Base-by-base conservation (phyloP, 30 jellyfish, hydroid and myxozoan genomes). In the Aurelia sp. region DNA sequence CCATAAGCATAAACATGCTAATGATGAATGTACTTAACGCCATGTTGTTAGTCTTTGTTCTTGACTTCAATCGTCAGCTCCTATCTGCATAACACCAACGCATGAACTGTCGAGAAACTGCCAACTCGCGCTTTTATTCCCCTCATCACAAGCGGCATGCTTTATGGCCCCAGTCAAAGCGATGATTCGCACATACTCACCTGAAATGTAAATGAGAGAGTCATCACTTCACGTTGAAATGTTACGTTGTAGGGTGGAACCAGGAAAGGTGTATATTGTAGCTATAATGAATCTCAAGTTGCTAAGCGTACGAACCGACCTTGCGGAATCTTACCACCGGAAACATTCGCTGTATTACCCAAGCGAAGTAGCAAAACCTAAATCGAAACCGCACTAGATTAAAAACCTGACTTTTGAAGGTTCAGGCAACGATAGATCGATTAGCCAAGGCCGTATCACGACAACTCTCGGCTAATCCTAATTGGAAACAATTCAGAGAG, bases 131-230 rank as follows among this genome's bases (percentile, higher is more conserved):
- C 80, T 79, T 79, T 79, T 79, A 79, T 79, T 52, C 67, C 38
- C 65, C 66, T 47, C 24, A 5, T 48, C 89, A 63, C 53, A 41
- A 79, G 89, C 89, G 89, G 89, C 80, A 63, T 63, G 89, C 89
- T 79, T 79, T 79, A 74, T 53, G 22, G 81, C 50, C 58, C 80
- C 20, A 50, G 35, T 41, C 47, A 30, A 19, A 41, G 7, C 72
- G 68, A 30, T 61, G 89, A 79, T 27, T 20, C 71, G 73, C 80
- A 62, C 78, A 77, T 53, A 62, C 15, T 33, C 16, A 31, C 89
- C 80, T 61, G 53, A 24, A 79, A 61, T 16, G 89, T 64, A 79
- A 79, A 55, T 79, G 58, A 79, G 31, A 70, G 69, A 63, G 67
- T 79, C 89, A 63, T 17, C 80, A 52, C 52, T 27, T 40, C 61